phyloP scores from a whole-genome alignment of 2,888 invertebrate species.

The Sussaba pulchella region DNA sequence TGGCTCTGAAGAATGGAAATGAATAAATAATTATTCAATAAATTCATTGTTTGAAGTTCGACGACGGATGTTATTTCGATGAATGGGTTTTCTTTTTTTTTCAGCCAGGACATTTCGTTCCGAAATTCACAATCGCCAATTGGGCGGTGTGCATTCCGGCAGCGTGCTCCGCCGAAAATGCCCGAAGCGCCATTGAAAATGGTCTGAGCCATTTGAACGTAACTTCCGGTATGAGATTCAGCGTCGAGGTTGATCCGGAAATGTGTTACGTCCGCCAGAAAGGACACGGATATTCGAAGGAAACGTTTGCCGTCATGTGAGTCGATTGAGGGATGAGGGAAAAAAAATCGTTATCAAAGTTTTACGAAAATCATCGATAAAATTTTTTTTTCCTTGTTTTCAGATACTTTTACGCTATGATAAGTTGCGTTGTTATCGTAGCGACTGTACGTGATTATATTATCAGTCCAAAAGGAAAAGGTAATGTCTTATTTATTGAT shows the following conservation, averaged over 20 bases:
- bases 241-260: slow-evolving; percentile 86
- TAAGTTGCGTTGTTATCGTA: slow-evolving; percentile 78
- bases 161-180: slow-evolving; percentile 87
- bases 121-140: slow-evolving; percentile 89
- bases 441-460: slow-evolving; percentile 80
- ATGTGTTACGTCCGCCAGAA: slow-evolving; percentile 87
- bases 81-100: slow-evolving; percentile 64
- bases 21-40: too few species aligned
- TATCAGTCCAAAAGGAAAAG: slow-evolving; percentile 76
- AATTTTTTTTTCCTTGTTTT: slow-evolving; percentile 39
- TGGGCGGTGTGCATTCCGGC: slow-evolving; percentile 90
- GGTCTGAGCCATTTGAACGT: slow-evolving; percentile 87
- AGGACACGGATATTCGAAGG: slow-evolving; percentile 80
- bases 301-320: slow-evolving; percentile 85
- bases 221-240: slow-evolving; percentile 86
- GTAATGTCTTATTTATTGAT: slow-evolving; percentile 73
- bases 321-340: slow-evolving; percentile 66
- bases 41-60: too few species aligned
- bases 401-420: slow-evolving; percentile 82
- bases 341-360: neutral
- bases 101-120: slow-evolving; percentile 90
- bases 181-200: slow-evolving; percentile 86
- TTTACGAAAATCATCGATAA: neutral
- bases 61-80: neutral
- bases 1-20: too few species aligned